phyloP scores from a whole-genome alignment of 1,140 invertebrate genomes.

The Bathynomus jamesi region DNA sequence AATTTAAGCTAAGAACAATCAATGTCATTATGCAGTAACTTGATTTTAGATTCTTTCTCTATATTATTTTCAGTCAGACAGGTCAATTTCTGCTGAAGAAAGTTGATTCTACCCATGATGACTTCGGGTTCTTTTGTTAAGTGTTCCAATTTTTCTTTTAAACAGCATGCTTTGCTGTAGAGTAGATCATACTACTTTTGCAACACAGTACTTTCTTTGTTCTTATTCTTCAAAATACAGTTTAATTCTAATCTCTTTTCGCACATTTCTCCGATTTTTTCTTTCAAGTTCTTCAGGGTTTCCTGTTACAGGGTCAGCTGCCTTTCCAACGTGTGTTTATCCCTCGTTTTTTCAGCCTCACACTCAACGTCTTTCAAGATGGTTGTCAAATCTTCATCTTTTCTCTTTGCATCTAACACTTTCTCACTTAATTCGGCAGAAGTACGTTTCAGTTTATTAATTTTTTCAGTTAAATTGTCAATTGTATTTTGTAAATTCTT shows the following conservation, averaged over 20 bases:
- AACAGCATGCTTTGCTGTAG: neutral
- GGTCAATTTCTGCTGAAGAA: neutral
- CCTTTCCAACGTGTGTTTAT: neutral
- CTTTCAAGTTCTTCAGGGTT: neutral
- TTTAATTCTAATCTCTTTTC: neutral
- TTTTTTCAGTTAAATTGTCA: neutral
- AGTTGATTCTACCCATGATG: neutral
- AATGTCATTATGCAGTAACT: neutral
- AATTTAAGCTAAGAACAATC: neutral
- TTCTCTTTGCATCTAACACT: neutral
- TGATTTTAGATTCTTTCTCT: neutral
- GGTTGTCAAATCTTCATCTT: neutral
- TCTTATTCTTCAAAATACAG: neutral
- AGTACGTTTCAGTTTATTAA: neutral
- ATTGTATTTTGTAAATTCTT: neutral
- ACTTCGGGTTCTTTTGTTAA: neutral
- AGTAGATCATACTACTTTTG: neutral
- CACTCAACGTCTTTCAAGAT: neutral
- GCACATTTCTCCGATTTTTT: neutral
- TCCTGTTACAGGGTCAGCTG: neutral
- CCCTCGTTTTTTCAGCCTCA: neutral
- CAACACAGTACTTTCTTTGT: neutral
- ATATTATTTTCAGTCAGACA: neutral
- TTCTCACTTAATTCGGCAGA: neutral
- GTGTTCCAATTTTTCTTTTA: neutral